phyloP scores from a whole-genome alignment of 1,140 invertebrate genomes.

The Atta texana region DNA sequence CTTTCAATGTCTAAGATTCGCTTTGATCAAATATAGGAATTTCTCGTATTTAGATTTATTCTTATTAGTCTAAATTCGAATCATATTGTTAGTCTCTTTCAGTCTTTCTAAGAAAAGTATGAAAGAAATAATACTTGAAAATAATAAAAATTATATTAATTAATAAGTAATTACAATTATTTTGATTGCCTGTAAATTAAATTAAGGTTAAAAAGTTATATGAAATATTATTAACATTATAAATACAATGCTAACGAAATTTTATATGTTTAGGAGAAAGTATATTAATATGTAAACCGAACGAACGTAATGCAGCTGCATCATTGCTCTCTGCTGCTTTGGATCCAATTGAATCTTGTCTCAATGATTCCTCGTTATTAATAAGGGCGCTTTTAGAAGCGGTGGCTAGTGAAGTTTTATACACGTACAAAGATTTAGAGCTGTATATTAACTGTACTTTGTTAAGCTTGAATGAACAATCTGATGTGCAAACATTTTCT shows the following conservation, averaged over 20 bases:
- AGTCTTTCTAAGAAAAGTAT: background rate
- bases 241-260: background rate
- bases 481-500: constrained; percentile 83
- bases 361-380: constrained; percentile 89
- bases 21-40: too few species aligned
- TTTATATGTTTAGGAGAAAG: constrained; percentile 91
- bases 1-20: background rate
- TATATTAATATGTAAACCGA: constrained; percentile 94
- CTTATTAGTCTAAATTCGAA: too few species aligned
- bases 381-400: constrained; percentile 92
- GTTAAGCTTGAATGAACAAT: constrained; percentile 76
- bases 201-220: background rate
- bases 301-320: constrained; percentile 90
- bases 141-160: background rate
- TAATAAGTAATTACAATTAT: constrained; percentile 12
- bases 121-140: constrained; percentile 4
- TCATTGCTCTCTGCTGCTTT: constrained; percentile 90
- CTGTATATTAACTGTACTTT: constrained; percentile 94
- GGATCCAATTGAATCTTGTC: constrained; percentile 93
- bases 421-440: constrained; percentile 90
- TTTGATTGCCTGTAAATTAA: background rate
- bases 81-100: too few species aligned
- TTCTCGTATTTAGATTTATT: too few species aligned
- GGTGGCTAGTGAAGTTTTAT: constrained; percentile 95
- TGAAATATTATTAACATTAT: background rate